Conservation (phyloP, 92 coral and sea anemone species). For the Heteractis magnifica region DNA sequence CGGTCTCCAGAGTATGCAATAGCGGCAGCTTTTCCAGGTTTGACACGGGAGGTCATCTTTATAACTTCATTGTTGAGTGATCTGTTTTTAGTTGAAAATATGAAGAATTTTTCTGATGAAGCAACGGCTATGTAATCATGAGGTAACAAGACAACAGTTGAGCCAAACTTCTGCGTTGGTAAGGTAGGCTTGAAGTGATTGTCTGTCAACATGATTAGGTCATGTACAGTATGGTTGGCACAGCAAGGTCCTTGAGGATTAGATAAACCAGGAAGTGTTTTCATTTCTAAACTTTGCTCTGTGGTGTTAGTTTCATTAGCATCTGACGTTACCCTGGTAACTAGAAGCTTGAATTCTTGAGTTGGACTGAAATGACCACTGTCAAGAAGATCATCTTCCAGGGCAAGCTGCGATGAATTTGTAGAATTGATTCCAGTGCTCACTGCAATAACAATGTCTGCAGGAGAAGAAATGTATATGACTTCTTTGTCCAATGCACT, state of each 20-base stretch:
- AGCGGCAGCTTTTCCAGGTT: conserved; percentile 23
- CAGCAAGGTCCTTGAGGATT: conserved; percentile 71
- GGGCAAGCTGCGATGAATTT: conserved; percentile 21
- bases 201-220: conserved; percentile 45
- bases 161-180: conserved; percentile 59
- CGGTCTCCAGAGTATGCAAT: conserved; percentile 32
- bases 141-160: conserved; percentile 52
- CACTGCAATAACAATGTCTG: conserved; percentile 35
- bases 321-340: conserved; percentile 72
- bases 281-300: conserved; percentile 60
- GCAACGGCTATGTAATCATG: conserved; percentile 52
- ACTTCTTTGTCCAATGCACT: conserved; percentile 43
- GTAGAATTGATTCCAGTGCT: conserved; percentile 13
- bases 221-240: conserved; percentile 19
- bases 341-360: conserved; percentile 64
- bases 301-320: conserved; percentile 79
- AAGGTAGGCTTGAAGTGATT: conserved; percentile 72
- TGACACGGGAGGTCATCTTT: neutral
- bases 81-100: conserved; percentile 45
- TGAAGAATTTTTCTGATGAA: conserved; percentile 45
- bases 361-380: conserved; percentile 69
- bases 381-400: conserved; percentile 49
- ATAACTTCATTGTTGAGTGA: conserved; percentile 14
- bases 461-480: conserved; percentile 56
- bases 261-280: conserved; percentile 59